Evolutionary conservation across 2,888 invertebrate genomes (phyloP).

Genomic region (Agrochola macilenta): DNA sequence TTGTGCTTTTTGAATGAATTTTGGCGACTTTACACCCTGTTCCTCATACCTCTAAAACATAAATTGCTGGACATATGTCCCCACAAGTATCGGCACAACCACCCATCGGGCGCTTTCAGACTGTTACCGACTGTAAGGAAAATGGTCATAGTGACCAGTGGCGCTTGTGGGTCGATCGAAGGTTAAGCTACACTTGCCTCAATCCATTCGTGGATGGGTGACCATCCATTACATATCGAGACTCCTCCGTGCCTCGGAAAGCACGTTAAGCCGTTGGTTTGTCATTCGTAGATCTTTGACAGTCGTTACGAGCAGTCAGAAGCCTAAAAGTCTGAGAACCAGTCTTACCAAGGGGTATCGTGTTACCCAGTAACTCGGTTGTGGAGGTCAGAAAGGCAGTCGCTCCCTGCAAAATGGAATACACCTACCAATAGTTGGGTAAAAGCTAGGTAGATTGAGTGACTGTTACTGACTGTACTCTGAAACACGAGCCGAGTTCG

Average conservation of each 20-base stretch:
- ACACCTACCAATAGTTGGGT: neutral
- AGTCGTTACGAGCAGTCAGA: neutral
- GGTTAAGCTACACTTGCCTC: too few species aligned
- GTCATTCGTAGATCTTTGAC: neutral
- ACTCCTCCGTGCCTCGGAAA: neutral
- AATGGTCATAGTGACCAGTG: too few species aligned
- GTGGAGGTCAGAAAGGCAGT: too few species aligned
- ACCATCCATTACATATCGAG: neutral
- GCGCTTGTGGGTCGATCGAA: too few species aligned
- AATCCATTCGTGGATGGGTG: too few species aligned
- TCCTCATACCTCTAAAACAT: neutral
- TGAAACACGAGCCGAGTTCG: slow-evolving; percentile 13
- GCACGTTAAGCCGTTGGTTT: neutral
- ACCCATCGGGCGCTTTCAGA: neutral
- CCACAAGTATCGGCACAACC: neutral
- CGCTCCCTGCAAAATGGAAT: too few species aligned
- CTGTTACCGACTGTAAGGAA: neutral
- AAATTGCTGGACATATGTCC: neutral
- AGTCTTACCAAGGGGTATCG: neutral
- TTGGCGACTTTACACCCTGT: too few species aligned
- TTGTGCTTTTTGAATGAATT: too few species aligned
- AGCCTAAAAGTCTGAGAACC: neutral
- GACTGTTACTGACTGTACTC: neutral
- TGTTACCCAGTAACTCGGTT: too few species aligned
- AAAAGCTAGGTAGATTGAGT: neutral